Evolutionary conservation across 2,113 vertebrate genomes (phyloP).

Genomic region (Phylloscopus trochilus): DNA sequence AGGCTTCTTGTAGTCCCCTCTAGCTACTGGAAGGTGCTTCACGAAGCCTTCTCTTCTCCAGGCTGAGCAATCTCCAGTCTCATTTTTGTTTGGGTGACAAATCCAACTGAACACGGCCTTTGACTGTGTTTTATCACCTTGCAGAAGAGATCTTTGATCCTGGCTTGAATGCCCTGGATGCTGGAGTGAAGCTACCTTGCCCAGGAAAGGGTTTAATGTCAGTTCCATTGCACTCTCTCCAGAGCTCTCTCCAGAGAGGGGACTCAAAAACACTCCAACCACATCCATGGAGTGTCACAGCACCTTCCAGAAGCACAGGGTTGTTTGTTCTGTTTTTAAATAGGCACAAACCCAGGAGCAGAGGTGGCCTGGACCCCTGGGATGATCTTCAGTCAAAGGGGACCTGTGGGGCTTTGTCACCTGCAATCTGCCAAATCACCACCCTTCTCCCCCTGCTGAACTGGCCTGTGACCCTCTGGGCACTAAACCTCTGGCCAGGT

Average conservation of each 20-base stretch:
- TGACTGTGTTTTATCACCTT: background rate
- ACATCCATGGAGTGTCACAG: background rate
- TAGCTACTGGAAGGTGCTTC: background rate
- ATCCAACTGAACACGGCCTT: background rate
- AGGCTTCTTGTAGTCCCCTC: background rate
- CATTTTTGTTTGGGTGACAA: background rate
- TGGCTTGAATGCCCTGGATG: background rate
- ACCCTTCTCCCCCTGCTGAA: background rate
- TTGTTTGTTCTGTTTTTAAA: background rate
- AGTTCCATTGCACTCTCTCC: background rate
- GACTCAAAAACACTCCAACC: background rate
- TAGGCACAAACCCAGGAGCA: background rate
- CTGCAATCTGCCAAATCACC: background rate
- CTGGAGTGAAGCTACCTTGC: background rate
- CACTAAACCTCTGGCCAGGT: background rate
- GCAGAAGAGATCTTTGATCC: background rate
- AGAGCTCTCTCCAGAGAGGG: background rate
- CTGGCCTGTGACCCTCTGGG: background rate
- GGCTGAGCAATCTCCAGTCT: background rate
- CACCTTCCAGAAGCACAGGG: background rate
- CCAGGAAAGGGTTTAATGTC: background rate
- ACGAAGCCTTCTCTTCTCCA: background rate
- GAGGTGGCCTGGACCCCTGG: background rate
- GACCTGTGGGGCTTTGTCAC: background rate
- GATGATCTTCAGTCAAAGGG: background rate